A percentile compares a stretch with the other conserved stretches of the same genome.
phyloP scores from a whole-genome alignment of 1,140 invertebrate genomes.

The Drosophila repleta region DNA sequence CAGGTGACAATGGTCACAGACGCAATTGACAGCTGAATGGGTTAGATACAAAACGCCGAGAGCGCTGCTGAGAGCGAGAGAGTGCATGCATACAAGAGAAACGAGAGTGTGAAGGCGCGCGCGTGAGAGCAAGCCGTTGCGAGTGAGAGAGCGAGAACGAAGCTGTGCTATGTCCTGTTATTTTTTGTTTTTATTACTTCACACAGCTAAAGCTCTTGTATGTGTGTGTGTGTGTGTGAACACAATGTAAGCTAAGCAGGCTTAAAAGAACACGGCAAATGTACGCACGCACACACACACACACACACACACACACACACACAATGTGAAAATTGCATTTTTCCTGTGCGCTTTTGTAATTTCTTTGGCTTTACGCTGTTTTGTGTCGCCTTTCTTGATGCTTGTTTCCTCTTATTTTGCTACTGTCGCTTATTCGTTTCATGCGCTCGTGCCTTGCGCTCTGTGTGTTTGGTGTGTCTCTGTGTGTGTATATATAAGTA shows the following conservation, averaged over 20 bases:
- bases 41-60: conserved; percentile 33
- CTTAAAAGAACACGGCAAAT: conserved; percentile 47
- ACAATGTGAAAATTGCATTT: conserved; percentile 78
- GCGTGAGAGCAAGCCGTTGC: conserved; percentile 14
- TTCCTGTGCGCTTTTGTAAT: conserved; percentile 56
- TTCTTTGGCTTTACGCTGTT: conserved; percentile 28
- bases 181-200: conserved; percentile 55
- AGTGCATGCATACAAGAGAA: neutral
- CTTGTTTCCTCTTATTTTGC: neutral
- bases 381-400: conserved; percentile 29
- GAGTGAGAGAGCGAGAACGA: conserved; percentile 27
- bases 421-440: conserved; percentile 23
- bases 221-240: conserved; percentile 36
- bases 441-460: conserved; percentile 20
- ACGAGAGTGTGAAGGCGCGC: conserved; percentile 7
- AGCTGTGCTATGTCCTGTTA: conserved; percentile 51
- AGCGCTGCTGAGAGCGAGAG: conserved; percentile 6
- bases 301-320: conserved; percentile 18
- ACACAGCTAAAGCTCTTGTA: conserved; percentile 31
- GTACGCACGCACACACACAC: neutral
- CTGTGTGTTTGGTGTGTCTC: neutral
- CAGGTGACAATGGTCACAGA: conserved; percentile 39
- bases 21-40: conserved; percentile 40
- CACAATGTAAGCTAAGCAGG: conserved; percentile 64
- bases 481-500: conserved; percentile 4